Evolutionary conservation across 1,140 invertebrate species (phyloP).

Genomic region (Drosophila erecta): DNA sequence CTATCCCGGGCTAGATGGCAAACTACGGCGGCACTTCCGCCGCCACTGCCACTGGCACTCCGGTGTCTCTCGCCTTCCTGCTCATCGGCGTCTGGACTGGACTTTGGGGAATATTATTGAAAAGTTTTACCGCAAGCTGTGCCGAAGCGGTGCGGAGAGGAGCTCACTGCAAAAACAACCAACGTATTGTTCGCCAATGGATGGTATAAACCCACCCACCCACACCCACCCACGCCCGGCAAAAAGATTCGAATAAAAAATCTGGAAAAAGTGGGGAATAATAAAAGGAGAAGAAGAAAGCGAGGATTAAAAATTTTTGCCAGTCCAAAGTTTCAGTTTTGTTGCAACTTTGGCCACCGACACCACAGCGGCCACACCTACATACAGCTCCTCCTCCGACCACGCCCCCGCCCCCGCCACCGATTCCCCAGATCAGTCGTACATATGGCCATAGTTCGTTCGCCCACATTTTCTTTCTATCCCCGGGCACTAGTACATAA

Average conservation of each 20-base stretch:
- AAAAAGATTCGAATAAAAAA: conserved; percentile 53
- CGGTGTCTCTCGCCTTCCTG: conserved; percentile 29
- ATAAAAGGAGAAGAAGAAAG: conserved; percentile 28
- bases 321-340: conserved; percentile 73
- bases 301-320: conserved; percentile 62
- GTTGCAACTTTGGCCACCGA: conserved; percentile 78
- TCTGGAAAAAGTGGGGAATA: conserved; percentile 33
- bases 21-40: conserved; percentile 75
- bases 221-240: conserved; percentile 6
- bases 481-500: conserved; percentile 56
- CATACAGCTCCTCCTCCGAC: background rate
- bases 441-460: conserved; percentile 24
- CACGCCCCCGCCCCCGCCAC: background rate
- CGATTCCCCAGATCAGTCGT: conserved; percentile 11
- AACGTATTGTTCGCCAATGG: conserved; percentile 64
- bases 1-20: conserved; percentile 48
- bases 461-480: conserved; percentile 10
- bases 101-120: conserved; percentile 82
- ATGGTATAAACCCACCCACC: background rate
- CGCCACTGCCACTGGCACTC: conserved; percentile 6
- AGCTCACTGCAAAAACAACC: conserved; percentile 66
- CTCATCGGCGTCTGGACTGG: conserved; percentile 62
- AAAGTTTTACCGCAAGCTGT: conserved; percentile 81
- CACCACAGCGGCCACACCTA: conserved; percentile 57
- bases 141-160: conserved; percentile 39